These are phyloP conservation scores for Pseudotriccus pelzelni DNA, from an alignment of 2,797 vertebrate species.

Conservation along the genomic window DNA sequence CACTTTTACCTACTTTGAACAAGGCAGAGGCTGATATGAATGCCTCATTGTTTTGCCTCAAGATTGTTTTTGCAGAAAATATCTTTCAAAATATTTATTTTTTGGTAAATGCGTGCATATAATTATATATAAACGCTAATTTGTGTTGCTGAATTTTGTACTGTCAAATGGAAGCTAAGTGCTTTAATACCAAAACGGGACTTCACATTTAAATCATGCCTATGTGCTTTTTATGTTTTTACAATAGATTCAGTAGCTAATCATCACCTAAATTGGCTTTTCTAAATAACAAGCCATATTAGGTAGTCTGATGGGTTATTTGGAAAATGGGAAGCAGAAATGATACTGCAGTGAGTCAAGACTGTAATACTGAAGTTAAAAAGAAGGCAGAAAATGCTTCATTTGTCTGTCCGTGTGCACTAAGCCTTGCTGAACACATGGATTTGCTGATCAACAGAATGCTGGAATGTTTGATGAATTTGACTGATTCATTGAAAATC, in stretches of 20 bases:
- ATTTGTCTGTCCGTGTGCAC: neutral
- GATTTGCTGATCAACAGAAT: neutral
- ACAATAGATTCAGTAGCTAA: neutral
- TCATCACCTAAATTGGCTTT: conserved; percentile 19
- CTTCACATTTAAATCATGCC: conserved; percentile 15
- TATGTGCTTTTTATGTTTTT: conserved; percentile 6
- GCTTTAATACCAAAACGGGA: neutral
- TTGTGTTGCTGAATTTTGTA: neutral
- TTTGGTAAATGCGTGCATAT: neutral
- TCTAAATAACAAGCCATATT: neutral
- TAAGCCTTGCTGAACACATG: neutral
- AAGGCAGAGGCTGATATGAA: neutral
- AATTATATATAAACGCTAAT: conserved; percentile 34
- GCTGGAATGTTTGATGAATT: neutral
- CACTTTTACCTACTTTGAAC: neutral
- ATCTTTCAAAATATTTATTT: conserved; percentile 34
- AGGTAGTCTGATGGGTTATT: neutral
- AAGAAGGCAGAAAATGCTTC: neutral
- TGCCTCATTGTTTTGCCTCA: neutral
- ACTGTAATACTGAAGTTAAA: neutral
- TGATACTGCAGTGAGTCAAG: neutral
- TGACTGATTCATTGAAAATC: neutral
- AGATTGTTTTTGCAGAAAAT: neutral
- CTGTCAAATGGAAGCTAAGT: conserved; percentile 12
- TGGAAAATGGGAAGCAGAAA: neutral